Evolutionary conservation across 2,888 invertebrate genomes (phyloP), one percentile per base, ranked within the genome.

Genomic region (Tryphoninae sp.): DNA sequence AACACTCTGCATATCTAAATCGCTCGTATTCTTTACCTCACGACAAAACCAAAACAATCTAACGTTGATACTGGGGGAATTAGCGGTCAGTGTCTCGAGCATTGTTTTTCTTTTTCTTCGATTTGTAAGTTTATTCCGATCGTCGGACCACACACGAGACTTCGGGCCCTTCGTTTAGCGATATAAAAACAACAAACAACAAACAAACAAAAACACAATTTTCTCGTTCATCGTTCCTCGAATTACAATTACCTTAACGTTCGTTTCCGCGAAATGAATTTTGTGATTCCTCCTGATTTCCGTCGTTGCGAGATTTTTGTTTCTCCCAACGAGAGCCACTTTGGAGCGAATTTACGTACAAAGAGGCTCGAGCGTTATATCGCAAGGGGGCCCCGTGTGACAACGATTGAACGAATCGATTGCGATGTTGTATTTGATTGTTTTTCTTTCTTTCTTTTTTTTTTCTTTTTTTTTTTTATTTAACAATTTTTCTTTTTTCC

Each of bases 1-100:
- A 53, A 75, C 74, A 80, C 82, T 82, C 80, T 84, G 81, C 81
- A 82, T 82, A 82, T 82, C 81, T 82, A 78, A 82, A 82, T 78
- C 72, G 75, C 82, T 81, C 84, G 81, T 81, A 81, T 84, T 79
- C 78, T 73, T 75, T 80, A 82, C 75, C 67, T 68, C 49, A 58
- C 33, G 45, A 19, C 64, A 61, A 61, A 73, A 67, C 69, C 11
- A 64, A 74, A 74, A 58, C 45, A 59, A 75, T 22, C 19, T 45
- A 81, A 69, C 79, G 45, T 69, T 53, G 55, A 62, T 26, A 7
- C 42, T 74, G 55, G 68, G 45, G 55, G 53, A 68, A 49, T 55
- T 11, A 59, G 45, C 22, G 53, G 22, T 75, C 65, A 45, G 64
- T 42, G 22, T 67, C 59, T 59, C 67, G 67, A 65, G 19, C 13